Evolutionary conservation across 92 coral and sea anemone species (phyloP).

Genomic region (Umimayanthus chanpuru): DNA sequence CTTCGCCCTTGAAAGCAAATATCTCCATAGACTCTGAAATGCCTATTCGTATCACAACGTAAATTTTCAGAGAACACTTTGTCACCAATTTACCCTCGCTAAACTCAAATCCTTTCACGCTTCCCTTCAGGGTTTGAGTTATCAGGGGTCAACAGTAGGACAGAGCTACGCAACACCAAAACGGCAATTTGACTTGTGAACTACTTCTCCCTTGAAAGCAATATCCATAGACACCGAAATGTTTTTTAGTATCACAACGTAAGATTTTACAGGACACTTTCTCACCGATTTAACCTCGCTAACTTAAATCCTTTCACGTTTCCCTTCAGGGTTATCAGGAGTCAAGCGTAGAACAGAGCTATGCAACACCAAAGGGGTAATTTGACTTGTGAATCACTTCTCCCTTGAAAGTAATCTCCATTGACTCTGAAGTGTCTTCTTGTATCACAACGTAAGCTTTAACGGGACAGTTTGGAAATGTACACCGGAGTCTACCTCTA

Average conservation of each 20-base stretch:
- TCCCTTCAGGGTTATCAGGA: too few relatives aligned
- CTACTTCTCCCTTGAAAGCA: slow-evolving; percentile 27
- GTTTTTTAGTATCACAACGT: background rate
- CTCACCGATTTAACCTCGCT: too few relatives aligned
- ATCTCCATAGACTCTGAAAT: background rate
- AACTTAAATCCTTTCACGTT: too few relatives aligned
- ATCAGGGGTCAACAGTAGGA: background rate
- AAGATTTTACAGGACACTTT: slow-evolving; percentile 4
- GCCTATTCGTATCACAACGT: background rate
- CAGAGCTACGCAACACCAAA: slow-evolving; percentile 3
- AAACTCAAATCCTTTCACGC: too few relatives aligned
- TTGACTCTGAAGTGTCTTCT: background rate
- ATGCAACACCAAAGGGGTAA: slow-evolving; percentile 7
- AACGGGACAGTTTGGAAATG: slow-evolving; percentile 27
- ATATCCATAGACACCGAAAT: background rate
- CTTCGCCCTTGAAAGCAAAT: slow-evolving; percentile 25
- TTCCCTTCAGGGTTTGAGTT: too few relatives aligned
- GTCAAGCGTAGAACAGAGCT: background rate
- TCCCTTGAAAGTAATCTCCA: slow-evolving; percentile 27
- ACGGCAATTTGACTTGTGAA: slow-evolving; percentile 8
- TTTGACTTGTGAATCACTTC: slow-evolving; percentile 30
- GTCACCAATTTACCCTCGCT: too few relatives aligned
- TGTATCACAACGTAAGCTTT: background rate
- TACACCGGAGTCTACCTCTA: background rate
- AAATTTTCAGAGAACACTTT: background rate